phyloP scores from a whole-genome alignment of 2,888 invertebrate genomes.

The Notodonta ziczac region DNA sequence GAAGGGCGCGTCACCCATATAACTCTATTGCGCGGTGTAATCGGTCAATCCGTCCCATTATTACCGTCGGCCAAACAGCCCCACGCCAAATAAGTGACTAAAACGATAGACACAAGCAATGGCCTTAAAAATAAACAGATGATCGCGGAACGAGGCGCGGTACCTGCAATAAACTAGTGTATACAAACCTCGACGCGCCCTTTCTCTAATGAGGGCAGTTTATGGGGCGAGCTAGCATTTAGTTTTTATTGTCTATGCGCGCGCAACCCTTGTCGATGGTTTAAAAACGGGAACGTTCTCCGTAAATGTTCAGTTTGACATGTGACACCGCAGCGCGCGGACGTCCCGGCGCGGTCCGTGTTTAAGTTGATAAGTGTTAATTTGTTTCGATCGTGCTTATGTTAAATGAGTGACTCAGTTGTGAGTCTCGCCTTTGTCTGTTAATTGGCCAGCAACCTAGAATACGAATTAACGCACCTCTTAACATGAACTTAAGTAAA shows the following conservation, averaged over 20 bases:
- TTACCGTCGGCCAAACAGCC: constrained; percentile 54
- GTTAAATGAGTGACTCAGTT: constrained; percentile 69
- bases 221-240: constrained; percentile 77
- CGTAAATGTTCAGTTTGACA: constrained; percentile 60
- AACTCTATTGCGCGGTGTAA: constrained; percentile 67
- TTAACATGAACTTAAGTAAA: constrained; percentile 42
- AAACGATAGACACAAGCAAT: constrained; percentile 73
- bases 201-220: constrained; percentile 81
- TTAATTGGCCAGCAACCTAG: constrained; percentile 74
- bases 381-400: constrained; percentile 58
- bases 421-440: constrained; percentile 58
- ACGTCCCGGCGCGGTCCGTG: constrained; percentile 32
- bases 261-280: constrained; percentile 67
- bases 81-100: constrained; percentile 61
- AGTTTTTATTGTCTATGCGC: constrained; percentile 78
- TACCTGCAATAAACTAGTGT: constrained; percentile 76
- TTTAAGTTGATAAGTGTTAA: constrained; percentile 65
- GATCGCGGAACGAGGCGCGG: constrained; percentile 72
- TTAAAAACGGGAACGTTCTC: constrained; percentile 69
- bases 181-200: constrained; percentile 72
- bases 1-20: constrained; percentile 69
- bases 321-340: constrained; percentile 55
- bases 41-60: constrained; percentile 63
- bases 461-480: constrained; percentile 67
- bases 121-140: constrained; percentile 82